These are phyloP conservation scores for Eulemur coronatus DNA, from an alignment of 2,797 vertebrate species.

Conservation along the genomic window DNA sequence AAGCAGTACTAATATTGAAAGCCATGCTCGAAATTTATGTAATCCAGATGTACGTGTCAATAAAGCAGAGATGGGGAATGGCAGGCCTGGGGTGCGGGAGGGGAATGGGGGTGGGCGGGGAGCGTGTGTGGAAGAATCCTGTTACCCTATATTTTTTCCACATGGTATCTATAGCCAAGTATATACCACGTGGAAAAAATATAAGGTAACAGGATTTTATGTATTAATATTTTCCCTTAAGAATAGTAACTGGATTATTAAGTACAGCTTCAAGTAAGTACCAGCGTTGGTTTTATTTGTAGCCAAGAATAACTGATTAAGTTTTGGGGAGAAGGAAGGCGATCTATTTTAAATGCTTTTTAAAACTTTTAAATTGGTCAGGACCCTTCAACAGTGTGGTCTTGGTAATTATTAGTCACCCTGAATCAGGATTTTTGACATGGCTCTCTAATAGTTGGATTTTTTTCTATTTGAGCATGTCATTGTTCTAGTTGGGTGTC, in stretches of 20 bases:
- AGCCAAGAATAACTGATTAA: conserved; percentile 76
- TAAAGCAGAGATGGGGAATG: conserved; percentile 74
- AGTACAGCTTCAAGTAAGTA: conserved; percentile 58
- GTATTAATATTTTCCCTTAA: conserved; percentile 58
- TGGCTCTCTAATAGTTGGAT: not conserved
- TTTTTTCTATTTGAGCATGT: not conserved
- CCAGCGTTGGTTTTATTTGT: conserved; percentile 56
- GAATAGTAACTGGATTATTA: conserved; percentile 72
- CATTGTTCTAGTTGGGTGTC: not conserved
- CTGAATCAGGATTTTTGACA: not conserved
- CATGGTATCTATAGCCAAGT: conserved; percentile 43
- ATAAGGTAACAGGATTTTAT: conserved; percentile 40
- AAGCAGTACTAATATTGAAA: conserved; percentile 82
- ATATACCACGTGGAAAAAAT: not conserved
- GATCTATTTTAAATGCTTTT: conserved; percentile 57
- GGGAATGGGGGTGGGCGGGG: not conserved
- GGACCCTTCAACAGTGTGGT: conserved; percentile 18
- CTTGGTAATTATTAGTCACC: conserved; percentile 41
- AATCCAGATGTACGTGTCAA: conserved; percentile 84
- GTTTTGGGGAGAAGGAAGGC: conserved; percentile 49
- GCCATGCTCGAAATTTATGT: conserved; percentile 80
- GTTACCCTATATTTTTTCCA: conserved; percentile 72
- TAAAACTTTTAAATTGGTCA: conserved; percentile 48
- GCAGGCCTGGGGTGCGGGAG: conserved; percentile 49
- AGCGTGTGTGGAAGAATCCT: conserved; percentile 21